A percentile compares a stretch with the other conserved stretches of the same genome.
phyloP scores from a whole-genome alignment of 1,140 invertebrate genomes.

The Drosophila sucinea region DNA sequence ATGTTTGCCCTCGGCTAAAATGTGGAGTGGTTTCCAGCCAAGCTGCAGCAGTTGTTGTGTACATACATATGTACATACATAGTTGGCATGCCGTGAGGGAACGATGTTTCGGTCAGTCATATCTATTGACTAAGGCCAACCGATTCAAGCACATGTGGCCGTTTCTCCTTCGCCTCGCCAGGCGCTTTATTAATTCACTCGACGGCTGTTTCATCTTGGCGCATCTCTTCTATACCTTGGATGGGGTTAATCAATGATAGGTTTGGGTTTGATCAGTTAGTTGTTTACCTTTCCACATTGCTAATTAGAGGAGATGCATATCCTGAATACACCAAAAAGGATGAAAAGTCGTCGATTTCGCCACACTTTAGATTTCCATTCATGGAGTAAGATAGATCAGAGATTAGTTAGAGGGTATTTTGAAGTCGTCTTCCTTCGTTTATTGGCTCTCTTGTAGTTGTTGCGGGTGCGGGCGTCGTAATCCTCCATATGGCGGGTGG shows the following conservation, averaged over 20 bases:
- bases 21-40: constrained; percentile 55
- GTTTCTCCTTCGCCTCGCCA: constrained; percentile 33
- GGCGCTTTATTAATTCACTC: constrained; percentile 79
- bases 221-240: constrained; percentile 26
- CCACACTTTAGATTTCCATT: neutral
- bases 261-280: neutral
- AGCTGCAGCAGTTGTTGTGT: constrained; percentile 21
- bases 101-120: constrained; percentile 54
- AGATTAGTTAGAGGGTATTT: constrained; percentile 31
- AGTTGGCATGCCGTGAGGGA: constrained; percentile 7
- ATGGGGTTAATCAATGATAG: neutral
- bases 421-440: neutral
- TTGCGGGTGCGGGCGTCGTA: constrained; percentile 51
- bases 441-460: constrained; percentile 26
- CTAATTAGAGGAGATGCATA: too few relatives aligned
- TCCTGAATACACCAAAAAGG: too few relatives aligned
- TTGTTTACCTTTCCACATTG: neutral
- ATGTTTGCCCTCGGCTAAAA: constrained; percentile 76
- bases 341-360: too few relatives aligned
- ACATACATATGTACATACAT: neutral
- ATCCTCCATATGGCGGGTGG: constrained; percentile 16
- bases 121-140: constrained; percentile 54
- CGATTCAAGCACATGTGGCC: constrained; percentile 55
- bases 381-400: neutral
- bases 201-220: constrained; percentile 70